phyloP scores from a whole-genome alignment of 2,888 invertebrate species.

The Drosophila picticornis region DNA sequence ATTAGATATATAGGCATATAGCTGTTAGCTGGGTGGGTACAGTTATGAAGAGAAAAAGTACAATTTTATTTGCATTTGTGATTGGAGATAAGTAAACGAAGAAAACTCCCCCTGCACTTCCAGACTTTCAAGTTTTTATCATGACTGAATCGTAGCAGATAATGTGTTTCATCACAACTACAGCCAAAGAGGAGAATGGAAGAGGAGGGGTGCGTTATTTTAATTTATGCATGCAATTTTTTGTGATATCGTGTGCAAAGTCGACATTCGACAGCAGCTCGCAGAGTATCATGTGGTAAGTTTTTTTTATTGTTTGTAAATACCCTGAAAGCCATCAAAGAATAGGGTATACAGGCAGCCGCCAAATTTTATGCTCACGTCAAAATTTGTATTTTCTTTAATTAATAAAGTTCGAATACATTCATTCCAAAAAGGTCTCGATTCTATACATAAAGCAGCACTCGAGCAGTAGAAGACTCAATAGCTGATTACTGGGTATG shows the following conservation, averaged over 20 bases:
- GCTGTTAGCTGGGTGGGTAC: neutral
- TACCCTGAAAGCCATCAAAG: neutral
- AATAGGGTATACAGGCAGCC: neutral
- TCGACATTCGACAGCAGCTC: neutral
- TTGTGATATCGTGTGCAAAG: slow-evolving; percentile 21
- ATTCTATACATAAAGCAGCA: neutral
- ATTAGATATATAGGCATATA: neutral
- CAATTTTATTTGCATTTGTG: neutral
- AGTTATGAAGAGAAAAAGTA: neutral
- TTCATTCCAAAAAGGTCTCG: neutral
- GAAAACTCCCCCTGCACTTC: neutral
- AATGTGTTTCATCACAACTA: neutral
- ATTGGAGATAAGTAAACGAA: neutral
- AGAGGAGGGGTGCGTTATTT: neutral
- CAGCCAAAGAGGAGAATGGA: neutral
- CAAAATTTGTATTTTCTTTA: neutral
- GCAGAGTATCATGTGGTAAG: neutral
- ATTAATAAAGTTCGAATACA: neutral
- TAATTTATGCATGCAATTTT: neutral
- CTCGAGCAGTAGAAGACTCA: neutral
- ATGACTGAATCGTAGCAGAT: slow-evolving; percentile 5
- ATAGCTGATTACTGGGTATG: slow-evolving; percentile 10
- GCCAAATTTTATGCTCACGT: neutral
- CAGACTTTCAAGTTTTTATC: neutral
- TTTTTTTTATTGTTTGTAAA: neutral